A percentile compares a stretch with the other conserved stretches of the same genome.
Evolutionary conservation across 2,113 vertebrate genomes (phyloP).

Genomic region (Psittacus erithacus): DNA sequence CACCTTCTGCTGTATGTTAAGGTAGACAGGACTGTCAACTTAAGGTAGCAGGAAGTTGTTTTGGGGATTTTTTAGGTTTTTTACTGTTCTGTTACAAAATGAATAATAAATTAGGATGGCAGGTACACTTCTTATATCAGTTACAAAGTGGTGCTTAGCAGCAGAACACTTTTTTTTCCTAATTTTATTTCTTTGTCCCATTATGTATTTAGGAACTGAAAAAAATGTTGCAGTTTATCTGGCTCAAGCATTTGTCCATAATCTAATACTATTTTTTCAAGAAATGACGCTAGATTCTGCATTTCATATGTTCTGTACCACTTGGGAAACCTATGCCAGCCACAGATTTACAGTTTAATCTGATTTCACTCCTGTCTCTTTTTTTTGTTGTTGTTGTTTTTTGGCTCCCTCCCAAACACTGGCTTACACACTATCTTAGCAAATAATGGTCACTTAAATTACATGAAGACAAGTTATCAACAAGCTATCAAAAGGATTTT

Average conservation of each 20-base stretch:
- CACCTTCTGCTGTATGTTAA: background rate
- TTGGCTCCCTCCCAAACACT: conserved; percentile 11
- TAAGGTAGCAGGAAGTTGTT: background rate
- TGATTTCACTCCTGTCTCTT: background rate
- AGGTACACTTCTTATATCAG: background rate
- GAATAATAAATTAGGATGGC: background rate
- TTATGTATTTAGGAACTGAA: background rate
- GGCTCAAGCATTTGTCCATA: background rate
- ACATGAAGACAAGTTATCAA: conserved; percentile 5
- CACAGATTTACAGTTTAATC: conserved; percentile 43
- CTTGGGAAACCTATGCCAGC: background rate
- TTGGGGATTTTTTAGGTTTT: background rate
- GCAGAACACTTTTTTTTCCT: background rate
- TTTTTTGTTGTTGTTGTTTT: background rate
- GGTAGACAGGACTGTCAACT: background rate
- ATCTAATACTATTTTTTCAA: conserved; percentile 20
- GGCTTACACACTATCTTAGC: background rate
- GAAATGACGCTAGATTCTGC: background rate
- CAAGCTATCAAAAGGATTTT: conserved; percentile 30
- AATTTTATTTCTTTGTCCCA: background rate
- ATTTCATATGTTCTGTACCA: background rate
- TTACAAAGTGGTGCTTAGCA: background rate
- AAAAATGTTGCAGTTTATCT: background rate
- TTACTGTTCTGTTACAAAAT: conserved; percentile 8
- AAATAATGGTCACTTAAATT: conserved; percentile 52